Conservation (phyloP, 2,113 vertebrate genomes). For the Bombycilla garrulus region DNA sequence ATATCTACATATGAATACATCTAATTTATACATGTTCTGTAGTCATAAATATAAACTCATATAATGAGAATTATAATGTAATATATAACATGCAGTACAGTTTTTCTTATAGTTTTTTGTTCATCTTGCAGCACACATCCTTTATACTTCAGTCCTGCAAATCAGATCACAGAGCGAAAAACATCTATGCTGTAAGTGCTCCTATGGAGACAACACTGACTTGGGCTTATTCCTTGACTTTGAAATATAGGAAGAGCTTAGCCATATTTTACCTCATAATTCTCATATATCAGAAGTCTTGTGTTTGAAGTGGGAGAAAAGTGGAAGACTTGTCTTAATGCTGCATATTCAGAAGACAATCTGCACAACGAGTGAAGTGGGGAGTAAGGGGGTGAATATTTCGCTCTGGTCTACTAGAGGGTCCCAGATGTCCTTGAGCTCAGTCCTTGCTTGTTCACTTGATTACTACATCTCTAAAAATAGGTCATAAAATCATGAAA, state of each 20-base stretch:
- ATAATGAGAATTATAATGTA: not conserved
- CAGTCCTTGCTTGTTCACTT: not conserved
- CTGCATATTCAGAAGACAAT: not conserved
- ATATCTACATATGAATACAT: not conserved
- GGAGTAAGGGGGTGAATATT: not conserved
- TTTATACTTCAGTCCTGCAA: not conserved
- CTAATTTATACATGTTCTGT: not conserved
- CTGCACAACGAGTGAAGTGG: fast-evolving
- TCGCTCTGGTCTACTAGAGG: not conserved
- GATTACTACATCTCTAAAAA: not conserved
- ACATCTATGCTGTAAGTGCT: not conserved
- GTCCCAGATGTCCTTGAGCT: not conserved
- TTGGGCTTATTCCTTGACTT: not conserved
- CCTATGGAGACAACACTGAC: fast-evolving
- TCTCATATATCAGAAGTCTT: not conserved
- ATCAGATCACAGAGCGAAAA: not conserved
- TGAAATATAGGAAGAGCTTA: not conserved
- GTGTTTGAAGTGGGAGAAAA: not conserved
- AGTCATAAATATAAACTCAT: not conserved
- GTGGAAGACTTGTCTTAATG: not conserved
- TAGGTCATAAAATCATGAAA: slow-evolving; percentile 2
- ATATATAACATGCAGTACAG: not conserved
- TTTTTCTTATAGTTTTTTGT: no score
- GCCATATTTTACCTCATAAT: not conserved
- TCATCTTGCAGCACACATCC: not conserved